phyloP scores from a whole-genome alignment of 2,113 vertebrate genomes.

The Leiothrix lutea region DNA sequence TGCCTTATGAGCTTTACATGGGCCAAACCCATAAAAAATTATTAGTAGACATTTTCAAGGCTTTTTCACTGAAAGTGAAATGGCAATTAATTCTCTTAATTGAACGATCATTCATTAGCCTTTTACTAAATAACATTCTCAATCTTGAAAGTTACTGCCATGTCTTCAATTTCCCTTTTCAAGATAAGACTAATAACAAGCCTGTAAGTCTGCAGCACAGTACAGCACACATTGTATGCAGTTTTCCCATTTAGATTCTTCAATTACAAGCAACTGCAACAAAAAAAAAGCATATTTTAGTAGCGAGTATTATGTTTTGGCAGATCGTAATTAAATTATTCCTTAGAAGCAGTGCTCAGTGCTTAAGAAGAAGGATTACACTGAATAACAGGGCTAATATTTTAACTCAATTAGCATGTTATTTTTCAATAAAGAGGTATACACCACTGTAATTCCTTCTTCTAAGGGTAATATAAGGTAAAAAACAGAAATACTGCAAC shows the following conservation, averaged over 20 bases:
- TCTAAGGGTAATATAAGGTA: neutral
- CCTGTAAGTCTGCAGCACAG: neutral
- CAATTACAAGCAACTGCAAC: neutral
- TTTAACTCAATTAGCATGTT: slow-evolving; percentile 19
- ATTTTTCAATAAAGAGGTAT: neutral
- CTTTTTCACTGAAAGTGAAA: neutral
- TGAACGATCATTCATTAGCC: neutral
- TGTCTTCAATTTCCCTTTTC: slow-evolving; percentile 3
- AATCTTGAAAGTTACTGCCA: slow-evolving; percentile 9
- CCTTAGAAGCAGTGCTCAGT: neutral
- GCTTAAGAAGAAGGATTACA: slow-evolving; percentile 12
- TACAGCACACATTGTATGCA: neutral
- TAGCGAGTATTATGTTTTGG: neutral
- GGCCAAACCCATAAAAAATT: neutral
- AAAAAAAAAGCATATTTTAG: neutral
- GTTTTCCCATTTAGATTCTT: neutral
- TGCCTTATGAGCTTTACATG: neutral
- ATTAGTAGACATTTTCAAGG: neutral
- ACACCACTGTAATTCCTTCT: neutral
- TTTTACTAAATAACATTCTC: slow-evolving; percentile 23
- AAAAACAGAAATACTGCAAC: neutral
- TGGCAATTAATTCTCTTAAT: slow-evolving; percentile 28
- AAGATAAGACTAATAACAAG: slow-evolving; percentile 2
- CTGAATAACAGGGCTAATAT: neutral
- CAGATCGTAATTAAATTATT: slow-evolving; percentile 31